A percentile compares a stretch with the other conserved stretches of the same genome.
Conservation (phyloP, 2,113 vertebrate genomes). For the Colistium nudipinnis region DNA sequence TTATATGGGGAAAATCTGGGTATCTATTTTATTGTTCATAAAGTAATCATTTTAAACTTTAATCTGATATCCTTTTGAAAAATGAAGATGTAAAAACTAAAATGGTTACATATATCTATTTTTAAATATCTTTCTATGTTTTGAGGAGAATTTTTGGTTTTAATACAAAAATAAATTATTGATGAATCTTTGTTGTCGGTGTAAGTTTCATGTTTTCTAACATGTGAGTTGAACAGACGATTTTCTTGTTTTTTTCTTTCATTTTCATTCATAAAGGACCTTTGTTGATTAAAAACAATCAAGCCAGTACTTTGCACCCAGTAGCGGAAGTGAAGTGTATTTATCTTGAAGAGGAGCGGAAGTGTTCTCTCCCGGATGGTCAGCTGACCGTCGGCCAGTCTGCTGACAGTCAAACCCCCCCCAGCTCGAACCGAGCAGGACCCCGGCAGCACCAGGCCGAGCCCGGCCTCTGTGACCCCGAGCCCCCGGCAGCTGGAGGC, state of each 20-base stretch:
- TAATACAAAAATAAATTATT: constrained; percentile 36
- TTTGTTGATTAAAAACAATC: neutral
- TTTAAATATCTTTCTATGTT: neutral
- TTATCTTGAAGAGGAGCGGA: constrained; percentile 42
- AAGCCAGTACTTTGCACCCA: too few relatives aligned
- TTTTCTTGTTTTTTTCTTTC: too few relatives aligned
- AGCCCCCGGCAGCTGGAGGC: constrained; percentile 8
- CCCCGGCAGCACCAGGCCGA: constrained; percentile 6
- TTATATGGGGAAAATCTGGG: constrained; percentile 30
- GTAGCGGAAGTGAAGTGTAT: neutral
- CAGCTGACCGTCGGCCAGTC: constrained; percentile 67
- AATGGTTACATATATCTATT: neutral
- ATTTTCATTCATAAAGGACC: neutral
- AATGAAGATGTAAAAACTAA: neutral
- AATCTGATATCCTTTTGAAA: neutral
- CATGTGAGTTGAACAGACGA: too few relatives aligned
- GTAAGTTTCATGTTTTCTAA: too few relatives aligned
- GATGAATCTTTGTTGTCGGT: neutral
- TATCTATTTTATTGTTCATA: constrained; percentile 22
- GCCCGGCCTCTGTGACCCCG: neutral
- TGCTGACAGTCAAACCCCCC: constrained; percentile 57
- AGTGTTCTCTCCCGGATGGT: constrained; percentile 21
- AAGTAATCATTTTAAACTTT: constrained; percentile 15
- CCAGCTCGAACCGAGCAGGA: neutral
- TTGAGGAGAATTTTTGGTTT: neutral